phyloP scores from a whole-genome alignment of 2,113 vertebrate species.

The Aptenodytes forsteri region DNA sequence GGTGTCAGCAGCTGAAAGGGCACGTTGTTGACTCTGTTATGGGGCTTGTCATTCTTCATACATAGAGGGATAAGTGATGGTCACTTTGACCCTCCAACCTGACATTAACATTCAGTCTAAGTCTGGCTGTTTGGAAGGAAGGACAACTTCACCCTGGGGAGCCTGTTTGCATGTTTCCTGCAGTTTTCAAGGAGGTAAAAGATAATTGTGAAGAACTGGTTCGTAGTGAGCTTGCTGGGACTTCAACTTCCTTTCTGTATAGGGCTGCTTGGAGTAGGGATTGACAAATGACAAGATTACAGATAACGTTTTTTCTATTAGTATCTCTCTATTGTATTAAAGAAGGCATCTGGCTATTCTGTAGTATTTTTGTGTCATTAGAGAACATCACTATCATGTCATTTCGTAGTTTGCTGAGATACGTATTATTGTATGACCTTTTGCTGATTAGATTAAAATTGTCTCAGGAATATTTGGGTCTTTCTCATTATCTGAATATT shows the following conservation, averaged over 20 bases:
- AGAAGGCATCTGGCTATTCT: neutral
- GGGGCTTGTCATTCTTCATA: neutral
- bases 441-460: neutral
- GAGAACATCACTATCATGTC: neutral
- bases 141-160: neutral
- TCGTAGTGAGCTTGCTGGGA: neutral
- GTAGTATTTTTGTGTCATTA: constrained; percentile 24
- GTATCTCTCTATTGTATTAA: neutral
- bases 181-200: neutral
- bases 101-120: neutral
- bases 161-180: neutral
- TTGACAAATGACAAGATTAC: neutral
- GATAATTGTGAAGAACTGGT: neutral
- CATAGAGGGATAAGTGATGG: neutral
- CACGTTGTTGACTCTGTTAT: neutral
- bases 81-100: neutral
- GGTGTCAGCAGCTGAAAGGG: neutral
- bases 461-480: neutral
- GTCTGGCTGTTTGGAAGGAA: neutral
- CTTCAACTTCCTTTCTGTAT: neutral
- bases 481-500: neutral
- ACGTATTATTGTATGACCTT: neutral
- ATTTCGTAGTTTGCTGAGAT: neutral
- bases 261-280: neutral
- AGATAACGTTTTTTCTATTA: neutral